Percentiles rank a stretch among this genome's conserved stretches.
These are phyloP conservation scores for Salvelinus namaycush DNA, from an alignment of 2,113 vertebrate species.

Conservation along the genomic window DNA sequence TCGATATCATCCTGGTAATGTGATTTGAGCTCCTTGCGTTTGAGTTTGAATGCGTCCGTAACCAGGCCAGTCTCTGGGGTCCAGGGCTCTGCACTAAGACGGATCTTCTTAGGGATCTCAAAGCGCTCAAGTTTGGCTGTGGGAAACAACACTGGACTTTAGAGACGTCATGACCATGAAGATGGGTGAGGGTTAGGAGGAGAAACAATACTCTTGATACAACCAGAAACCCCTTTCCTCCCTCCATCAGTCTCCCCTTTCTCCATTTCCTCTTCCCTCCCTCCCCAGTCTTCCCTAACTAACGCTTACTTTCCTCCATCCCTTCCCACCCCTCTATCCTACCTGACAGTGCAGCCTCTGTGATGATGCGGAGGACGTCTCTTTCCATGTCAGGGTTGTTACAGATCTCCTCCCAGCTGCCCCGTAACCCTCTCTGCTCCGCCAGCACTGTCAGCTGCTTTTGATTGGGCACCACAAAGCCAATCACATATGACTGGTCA, in stretches of 20 bases:
- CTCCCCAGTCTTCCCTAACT: background rate
- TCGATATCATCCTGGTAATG: conserved; percentile 95
- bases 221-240: background rate
- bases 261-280: background rate
- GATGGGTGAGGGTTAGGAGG: no score
- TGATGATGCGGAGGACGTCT: conserved; percentile 87
- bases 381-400: conserved; percentile 87
- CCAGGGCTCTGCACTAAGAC: conserved; percentile 91
- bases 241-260: background rate
- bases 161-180: no score
- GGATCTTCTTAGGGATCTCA: conserved; percentile 93
- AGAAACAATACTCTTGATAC: no score
- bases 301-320: background rate
- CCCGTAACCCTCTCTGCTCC: conserved; percentile 78
- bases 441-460: conserved; percentile 88
- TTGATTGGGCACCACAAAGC: conserved; percentile 97
- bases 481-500: conserved; percentile 94
- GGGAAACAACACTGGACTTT: background rate
- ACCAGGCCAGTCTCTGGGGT: conserved; percentile 96
- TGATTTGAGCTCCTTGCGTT: conserved; percentile 92
- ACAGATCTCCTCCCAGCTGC: conserved; percentile 91
- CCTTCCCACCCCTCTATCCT: conserved; percentile 8
- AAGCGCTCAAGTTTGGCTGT: conserved; percentile 93
- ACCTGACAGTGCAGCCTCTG: conserved; percentile 89
- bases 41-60: conserved; percentile 96